These are phyloP conservation scores for Drosophila antonietae DNA, from an alignment of 2,888 invertebrate species.

Conservation along the genomic window DNA sequence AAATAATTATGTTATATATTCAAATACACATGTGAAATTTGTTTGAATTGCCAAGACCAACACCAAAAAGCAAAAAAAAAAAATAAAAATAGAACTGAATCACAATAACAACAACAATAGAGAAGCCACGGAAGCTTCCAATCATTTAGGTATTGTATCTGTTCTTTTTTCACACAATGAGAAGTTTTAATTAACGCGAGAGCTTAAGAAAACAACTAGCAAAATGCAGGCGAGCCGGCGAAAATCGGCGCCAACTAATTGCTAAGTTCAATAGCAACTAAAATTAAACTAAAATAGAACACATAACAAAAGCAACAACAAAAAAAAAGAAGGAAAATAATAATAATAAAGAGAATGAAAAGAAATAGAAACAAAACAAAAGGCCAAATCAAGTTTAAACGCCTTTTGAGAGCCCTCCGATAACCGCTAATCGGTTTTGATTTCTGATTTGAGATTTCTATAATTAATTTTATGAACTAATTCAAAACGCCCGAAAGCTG, in stretches of 20 bases:
- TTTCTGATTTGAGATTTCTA: constrained; percentile 45
- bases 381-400: constrained; percentile 39
- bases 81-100: not conserved
- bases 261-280: constrained; percentile 65
- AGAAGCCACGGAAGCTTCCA: constrained; percentile 28
- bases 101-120: constrained; percentile 15
- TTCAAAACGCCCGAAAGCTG: constrained; percentile 8
- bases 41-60: constrained; percentile 29
- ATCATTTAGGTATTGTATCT: constrained; percentile 56
- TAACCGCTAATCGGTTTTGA: constrained; percentile 67
- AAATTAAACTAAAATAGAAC: constrained; percentile 50
- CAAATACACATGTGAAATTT: constrained; percentile 51
- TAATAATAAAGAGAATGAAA: constrained; percentile 7
- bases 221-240: constrained; percentile 52
- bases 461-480: constrained; percentile 46
- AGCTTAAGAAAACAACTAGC: constrained; percentile 37
- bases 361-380: constrained; percentile 12
- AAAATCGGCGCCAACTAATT: constrained; percentile 67
- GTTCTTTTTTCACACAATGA: constrained; percentile 42
- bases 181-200: constrained; percentile 57
- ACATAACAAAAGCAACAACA: constrained; percentile 22
- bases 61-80: not conserved
- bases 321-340: constrained; percentile 1
- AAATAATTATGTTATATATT: constrained; percentile 59
- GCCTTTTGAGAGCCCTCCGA: constrained; percentile 39